Evolutionary conservation across 35 echinoderm and acorn worm genomes (phyloP).

Genomic region (Hemicentrotus pulcherrimus): DNA sequence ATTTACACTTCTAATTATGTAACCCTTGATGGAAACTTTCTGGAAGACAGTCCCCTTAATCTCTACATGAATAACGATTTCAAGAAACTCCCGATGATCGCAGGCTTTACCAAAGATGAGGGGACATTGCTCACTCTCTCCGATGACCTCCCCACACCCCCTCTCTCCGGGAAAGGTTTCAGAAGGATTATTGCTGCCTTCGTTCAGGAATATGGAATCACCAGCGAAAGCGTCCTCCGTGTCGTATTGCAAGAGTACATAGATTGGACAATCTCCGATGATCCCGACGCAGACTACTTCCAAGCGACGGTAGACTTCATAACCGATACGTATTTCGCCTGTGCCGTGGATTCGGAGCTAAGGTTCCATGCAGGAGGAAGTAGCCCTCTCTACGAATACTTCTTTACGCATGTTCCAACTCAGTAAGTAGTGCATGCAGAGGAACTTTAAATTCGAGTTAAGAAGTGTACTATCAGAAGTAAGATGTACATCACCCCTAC

Average conservation of each 20-base stretch:
- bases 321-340: constrained; percentile 58
- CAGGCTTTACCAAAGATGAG: constrained; percentile 79
- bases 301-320: constrained; percentile 52
- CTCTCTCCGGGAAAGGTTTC: background rate
- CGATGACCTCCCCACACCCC: background rate
- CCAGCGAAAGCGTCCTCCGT: background rate
- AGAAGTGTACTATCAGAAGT: too few relatives aligned
- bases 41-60: constrained; percentile 58
- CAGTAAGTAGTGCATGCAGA: background rate
- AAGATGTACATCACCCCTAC: too few relatives aligned
- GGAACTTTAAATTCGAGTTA: too few relatives aligned
- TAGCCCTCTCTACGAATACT: constrained; percentile 59
- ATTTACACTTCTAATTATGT: constrained; percentile 37
- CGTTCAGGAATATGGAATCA: background rate
- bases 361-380: constrained; percentile 48
- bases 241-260: constrained; percentile 58
- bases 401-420: constrained; percentile 64
- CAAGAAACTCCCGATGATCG: constrained; percentile 60
- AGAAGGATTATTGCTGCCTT: background rate
- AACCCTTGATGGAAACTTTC: constrained; percentile 69
- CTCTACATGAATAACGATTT: constrained; percentile 54
- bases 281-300: constrained; percentile 64
- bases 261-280: constrained; percentile 70
- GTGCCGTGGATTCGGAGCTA: constrained; percentile 56
- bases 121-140: constrained; percentile 48